phyloP scores from a whole-genome alignment of 2,888 invertebrate species.

The Spatulosminthurus flaviceps region DNA sequence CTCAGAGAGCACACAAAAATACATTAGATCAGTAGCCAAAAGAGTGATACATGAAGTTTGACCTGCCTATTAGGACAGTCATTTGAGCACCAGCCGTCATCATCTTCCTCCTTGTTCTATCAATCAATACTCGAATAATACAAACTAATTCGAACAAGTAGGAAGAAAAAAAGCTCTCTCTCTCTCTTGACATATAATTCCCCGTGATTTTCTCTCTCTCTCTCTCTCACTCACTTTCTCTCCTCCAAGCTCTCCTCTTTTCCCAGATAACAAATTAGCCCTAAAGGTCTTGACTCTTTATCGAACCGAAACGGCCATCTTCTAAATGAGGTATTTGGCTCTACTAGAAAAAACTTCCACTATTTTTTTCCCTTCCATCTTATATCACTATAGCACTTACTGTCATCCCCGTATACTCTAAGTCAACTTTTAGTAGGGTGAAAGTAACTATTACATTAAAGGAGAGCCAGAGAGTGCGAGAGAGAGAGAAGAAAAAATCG shows the following conservation, averaged over 20 bases:
- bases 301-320: conserved; percentile 13
- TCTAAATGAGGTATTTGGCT: conserved; percentile 10
- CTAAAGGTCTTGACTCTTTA: conserved; percentile 18
- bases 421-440: not conserved
- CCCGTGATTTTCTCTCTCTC: not conserved
- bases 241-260: not conserved
- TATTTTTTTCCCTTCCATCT: too few relatives aligned
- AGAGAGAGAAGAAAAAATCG: not conserved
- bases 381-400: too few relatives aligned
- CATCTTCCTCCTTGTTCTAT: not conserved
- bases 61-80: not conserved
- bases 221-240: not conserved
- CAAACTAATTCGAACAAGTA: conserved; percentile 15
- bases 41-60: not conserved
- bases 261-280: conserved; percentile 10
- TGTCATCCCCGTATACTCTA: not conserved
- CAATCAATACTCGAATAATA: conserved; percentile 20
- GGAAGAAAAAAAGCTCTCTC: not conserved
- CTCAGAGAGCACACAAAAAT: too few relatives aligned
- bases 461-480: not conserved
- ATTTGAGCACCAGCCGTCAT: too few relatives aligned
- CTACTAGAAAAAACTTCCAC: not conserved
- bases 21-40: too few relatives aligned
- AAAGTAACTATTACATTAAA: not conserved
- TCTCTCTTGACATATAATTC: conserved; percentile 5